Percentiles rank a stretch among this genome's conserved stretches.
Conservation (phyloP, 2,797 vertebrate species). For the Onychomys torridus region DNA sequence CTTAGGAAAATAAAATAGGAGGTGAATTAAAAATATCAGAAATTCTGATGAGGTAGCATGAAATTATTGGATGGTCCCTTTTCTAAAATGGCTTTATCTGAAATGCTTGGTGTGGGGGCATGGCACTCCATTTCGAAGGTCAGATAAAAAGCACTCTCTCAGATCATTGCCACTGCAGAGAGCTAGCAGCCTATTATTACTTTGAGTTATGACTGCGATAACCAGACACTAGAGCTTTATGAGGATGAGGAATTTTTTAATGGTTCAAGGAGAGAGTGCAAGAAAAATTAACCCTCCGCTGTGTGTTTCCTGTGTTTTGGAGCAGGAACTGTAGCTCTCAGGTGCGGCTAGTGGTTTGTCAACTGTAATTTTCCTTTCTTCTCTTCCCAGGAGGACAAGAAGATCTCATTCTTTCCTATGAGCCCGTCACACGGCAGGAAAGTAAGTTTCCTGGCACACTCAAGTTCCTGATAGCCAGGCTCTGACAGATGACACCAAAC, state of each 20-base stretch:
- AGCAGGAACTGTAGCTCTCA: constrained; percentile 54
- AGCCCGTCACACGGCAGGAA: constrained; percentile 97
- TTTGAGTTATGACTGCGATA: not conserved
- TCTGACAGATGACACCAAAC: constrained; percentile 29
- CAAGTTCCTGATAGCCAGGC: constrained; percentile 28
- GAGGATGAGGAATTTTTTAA: constrained; percentile 70
- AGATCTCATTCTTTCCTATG: constrained; percentile 96
- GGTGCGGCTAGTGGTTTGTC: constrained; percentile 44
- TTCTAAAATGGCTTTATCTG: not conserved
- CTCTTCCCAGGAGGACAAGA: constrained; percentile 95
- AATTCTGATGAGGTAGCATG: not conserved
- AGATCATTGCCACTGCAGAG: not conserved
- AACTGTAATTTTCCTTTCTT: constrained; percentile 84
- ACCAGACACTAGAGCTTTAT: constrained; percentile 30
- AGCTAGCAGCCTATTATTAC: not conserved
- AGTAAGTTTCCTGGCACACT: constrained; percentile 90
- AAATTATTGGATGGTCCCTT: not conserved
- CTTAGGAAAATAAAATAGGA: constrained; percentile 52
- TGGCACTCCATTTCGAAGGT: not conserved
- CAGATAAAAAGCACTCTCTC: not conserved
- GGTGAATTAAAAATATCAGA: constrained; percentile 41
- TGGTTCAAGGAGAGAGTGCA: constrained; percentile 76
- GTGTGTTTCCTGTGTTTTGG: constrained; percentile 56
- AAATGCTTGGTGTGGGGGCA: not conserved
- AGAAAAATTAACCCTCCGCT: constrained; percentile 62